These are phyloP conservation scores for Aix galericulata DNA, from an alignment of 2,113 vertebrate genomes.

Conservation along the genomic window DNA sequence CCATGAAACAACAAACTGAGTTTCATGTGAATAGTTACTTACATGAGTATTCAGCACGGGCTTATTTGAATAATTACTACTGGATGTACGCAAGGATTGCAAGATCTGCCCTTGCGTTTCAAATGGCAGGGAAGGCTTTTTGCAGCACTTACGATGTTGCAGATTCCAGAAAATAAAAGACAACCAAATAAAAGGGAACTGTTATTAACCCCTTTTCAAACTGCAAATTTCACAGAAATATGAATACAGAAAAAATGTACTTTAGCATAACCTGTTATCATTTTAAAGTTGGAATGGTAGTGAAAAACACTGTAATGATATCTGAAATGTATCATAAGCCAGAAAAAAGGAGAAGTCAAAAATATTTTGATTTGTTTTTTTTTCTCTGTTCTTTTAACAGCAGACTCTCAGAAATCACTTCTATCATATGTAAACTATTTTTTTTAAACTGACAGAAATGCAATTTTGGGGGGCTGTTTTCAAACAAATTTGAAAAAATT, in stretches of 20 bases:
- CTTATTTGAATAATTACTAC: slow-evolving; percentile 54
- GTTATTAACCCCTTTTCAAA: neutral
- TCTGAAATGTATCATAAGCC: neutral
- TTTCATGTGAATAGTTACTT: neutral
- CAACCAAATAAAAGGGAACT: neutral
- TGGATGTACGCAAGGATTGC: neutral
- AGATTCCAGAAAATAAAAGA: neutral
- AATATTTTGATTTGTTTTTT: neutral
- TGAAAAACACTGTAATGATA: neutral
- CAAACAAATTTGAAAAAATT: neutral
- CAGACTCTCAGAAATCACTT: neutral
- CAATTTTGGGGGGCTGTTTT: neutral
- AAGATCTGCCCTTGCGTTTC: neutral
- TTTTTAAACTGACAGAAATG: neutral
- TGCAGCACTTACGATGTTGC: neutral
- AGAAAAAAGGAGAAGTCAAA: slow-evolving; percentile 33
- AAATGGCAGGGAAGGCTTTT: neutral
- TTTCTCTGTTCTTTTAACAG: neutral
- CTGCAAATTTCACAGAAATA: neutral
- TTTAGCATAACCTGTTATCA: neutral
- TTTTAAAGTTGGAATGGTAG: neutral
- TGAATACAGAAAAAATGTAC: neutral
- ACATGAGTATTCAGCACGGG: neutral
- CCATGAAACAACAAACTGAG: neutral
- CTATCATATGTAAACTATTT: neutral